Evolutionary conservation across 1,140 invertebrate species (phyloP).

Genomic region (Potamilus streckersoni): DNA sequence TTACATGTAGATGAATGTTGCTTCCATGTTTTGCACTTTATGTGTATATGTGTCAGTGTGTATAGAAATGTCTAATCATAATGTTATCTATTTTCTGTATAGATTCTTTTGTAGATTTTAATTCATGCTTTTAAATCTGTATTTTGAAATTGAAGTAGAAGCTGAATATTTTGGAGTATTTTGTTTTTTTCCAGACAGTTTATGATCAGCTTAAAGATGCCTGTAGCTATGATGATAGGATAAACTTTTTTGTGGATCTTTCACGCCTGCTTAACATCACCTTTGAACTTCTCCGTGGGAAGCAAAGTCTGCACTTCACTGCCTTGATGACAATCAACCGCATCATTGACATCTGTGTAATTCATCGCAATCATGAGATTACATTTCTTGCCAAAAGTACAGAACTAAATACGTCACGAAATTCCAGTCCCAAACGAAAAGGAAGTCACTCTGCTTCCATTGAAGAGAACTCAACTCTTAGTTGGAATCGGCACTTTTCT

Average conservation of each 20-base stretch:
- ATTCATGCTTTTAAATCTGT: too few species aligned
- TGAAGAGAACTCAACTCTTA: slow-evolving; percentile 24
- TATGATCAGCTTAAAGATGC: slow-evolving; percentile 53
- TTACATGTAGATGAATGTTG: too few species aligned
- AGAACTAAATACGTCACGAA: slow-evolving; percentile 25
- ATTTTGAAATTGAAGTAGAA: too few species aligned
- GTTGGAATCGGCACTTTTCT: slow-evolving; percentile 22
- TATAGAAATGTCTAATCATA: too few species aligned
- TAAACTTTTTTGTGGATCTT: slow-evolving; percentile 65
- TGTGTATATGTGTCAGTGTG: too few species aligned
- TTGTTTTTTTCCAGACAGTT: slow-evolving; percentile 55
- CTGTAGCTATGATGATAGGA: slow-evolving; percentile 41
- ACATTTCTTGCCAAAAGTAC: slow-evolving; percentile 28
- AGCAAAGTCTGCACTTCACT: slow-evolving; percentile 74
- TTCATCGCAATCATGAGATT: slow-evolving; percentile 58
- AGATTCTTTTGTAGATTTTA: too few species aligned
- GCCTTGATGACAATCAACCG: slow-evolving; percentile 74
- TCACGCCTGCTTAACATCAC: slow-evolving; percentile 71
- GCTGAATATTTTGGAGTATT: too few species aligned
- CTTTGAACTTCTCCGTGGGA: slow-evolving; percentile 71
- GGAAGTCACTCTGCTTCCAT: slow-evolving; percentile 18
- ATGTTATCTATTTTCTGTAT: too few species aligned
- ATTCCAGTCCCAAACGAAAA: slow-evolving; percentile 31
- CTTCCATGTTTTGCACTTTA: too few species aligned
- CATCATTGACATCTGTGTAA: slow-evolving; percentile 72